A percentile compares a stretch with the other conserved stretches of the same genome.
These are phyloP conservation scores for Dromius quadrimaculatus DNA, from an alignment of 2,888 invertebrate species.

Conservation along the genomic window DNA sequence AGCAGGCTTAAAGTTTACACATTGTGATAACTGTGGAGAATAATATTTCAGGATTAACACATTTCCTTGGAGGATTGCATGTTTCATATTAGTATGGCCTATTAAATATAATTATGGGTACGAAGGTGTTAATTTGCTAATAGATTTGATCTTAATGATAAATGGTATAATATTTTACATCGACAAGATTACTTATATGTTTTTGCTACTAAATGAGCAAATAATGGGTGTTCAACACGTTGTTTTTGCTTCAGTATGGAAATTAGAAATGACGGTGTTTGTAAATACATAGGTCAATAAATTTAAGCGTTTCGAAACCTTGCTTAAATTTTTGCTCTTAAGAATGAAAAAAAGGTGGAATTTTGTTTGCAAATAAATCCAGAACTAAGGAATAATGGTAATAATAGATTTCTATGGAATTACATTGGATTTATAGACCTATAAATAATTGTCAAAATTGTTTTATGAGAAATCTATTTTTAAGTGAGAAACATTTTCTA, in stretches of 20 bases:
- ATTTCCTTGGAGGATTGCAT: constrained; percentile 4
- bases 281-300: too few relatives aligned
- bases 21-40: neutral
- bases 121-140: constrained; percentile 12
- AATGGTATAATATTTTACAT: constrained; percentile 16
- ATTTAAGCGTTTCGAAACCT: too few relatives aligned
- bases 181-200: constrained; percentile 5
- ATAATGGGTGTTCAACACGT: constrained; percentile 18
- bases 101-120: constrained; percentile 12
- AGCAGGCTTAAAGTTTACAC: constrained; percentile 19
- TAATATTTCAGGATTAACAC: neutral
- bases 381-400: too few relatives aligned
- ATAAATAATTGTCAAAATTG: too few relatives aligned
- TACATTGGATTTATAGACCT: too few relatives aligned
- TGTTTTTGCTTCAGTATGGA: neutral
- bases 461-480: too few relatives aligned
- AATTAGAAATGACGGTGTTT: neutral
- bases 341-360: too few relatives aligned
- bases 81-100: neutral
- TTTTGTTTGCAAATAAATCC: too few relatives aligned
- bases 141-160: constrained; percentile 16
- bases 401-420: too few relatives aligned
- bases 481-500: too few relatives aligned
- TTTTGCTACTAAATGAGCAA: neutral
- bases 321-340: too few relatives aligned